These are phyloP conservation scores for Drosophila hamatofila DNA, from an alignment of 2,888 invertebrate genomes.

Conservation along the genomic window DNA sequence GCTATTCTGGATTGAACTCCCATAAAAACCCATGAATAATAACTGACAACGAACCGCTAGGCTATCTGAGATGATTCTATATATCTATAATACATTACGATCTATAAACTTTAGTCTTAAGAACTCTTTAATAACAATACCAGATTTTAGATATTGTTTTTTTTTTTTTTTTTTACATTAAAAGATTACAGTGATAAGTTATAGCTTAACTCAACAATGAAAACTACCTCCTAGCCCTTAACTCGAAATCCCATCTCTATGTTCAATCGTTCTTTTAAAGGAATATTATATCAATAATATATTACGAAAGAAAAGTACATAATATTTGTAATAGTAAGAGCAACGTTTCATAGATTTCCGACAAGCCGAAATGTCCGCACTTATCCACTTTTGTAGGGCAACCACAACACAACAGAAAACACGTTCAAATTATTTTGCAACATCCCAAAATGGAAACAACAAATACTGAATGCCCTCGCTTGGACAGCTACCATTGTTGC, in stretches of 20 bases:
- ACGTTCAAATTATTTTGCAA: slow-evolving; percentile 63
- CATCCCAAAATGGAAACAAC: slow-evolving; percentile 43
- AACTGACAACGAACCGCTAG: too few species aligned
- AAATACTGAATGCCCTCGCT: slow-evolving; percentile 38
- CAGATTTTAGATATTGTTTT: too few species aligned
- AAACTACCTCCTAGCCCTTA: too few species aligned
- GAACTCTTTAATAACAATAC: too few species aligned
- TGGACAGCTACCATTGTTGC: slow-evolving; percentile 46
- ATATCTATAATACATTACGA: too few species aligned
- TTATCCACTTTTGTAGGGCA: slow-evolving; percentile 23
- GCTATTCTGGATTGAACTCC: not conserved
- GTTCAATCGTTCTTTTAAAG: not conserved
- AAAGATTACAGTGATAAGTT: too few species aligned
- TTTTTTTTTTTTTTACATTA: too few species aligned
- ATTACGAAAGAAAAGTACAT: not conserved
- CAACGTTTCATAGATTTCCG: not conserved
- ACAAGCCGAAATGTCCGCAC: not conserved
- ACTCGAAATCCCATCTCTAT: not conserved
- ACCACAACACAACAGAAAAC: slow-evolving; percentile 42
- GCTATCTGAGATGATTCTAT: too few species aligned
- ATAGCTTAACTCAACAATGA: too few species aligned
- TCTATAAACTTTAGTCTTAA: too few species aligned
- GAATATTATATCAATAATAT: not conserved
- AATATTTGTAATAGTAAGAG: not conserved
- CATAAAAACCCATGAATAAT: too few species aligned